Conservation (phyloP, 1,140 invertebrate species). For the Aphis craccivora region DNA sequence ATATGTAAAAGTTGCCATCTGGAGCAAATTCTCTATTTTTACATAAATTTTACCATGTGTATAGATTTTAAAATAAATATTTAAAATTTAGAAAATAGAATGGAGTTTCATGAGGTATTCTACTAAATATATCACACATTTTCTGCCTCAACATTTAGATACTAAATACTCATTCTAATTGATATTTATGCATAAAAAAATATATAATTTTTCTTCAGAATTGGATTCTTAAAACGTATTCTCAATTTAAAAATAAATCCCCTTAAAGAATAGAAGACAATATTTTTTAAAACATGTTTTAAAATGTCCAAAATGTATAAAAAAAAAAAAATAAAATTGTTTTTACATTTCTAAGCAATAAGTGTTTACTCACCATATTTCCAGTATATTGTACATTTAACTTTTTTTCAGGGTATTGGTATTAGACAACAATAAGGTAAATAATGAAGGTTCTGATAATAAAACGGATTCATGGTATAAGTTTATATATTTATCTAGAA, state of each 20-base stretch:
- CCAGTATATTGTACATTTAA: not conserved
- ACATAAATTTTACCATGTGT: too few relatives aligned
- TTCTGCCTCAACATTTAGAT: too few relatives aligned
- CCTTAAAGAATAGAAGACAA: too few relatives aligned
- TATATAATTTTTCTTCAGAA: too few relatives aligned
- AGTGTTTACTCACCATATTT: not conserved
- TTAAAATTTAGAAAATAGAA: not conserved
- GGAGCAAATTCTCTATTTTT: too few relatives aligned
- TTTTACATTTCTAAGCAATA: not conserved
- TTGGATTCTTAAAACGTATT: too few relatives aligned
- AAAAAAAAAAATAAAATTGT: not conserved
- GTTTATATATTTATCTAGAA: constrained; percentile 52
- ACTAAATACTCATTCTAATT: too few relatives aligned
- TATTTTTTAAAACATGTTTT: not conserved
- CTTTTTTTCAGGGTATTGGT: constrained; percentile 55
- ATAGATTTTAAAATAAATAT: too few relatives aligned
- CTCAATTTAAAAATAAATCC: too few relatives aligned
- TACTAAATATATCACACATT: too few relatives aligned
- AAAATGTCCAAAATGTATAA: not conserved
- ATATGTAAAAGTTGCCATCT: too few relatives aligned
- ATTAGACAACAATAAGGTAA: constrained; percentile 37
- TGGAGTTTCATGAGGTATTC: not conserved
- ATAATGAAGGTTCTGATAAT: not conserved
- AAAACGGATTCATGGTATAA: constrained; percentile 55
- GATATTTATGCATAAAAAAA: too few relatives aligned